Base-by-base conservation (phyloP, 2,888 invertebrate genomes). In the Thymelicus sylvestris region DNA sequence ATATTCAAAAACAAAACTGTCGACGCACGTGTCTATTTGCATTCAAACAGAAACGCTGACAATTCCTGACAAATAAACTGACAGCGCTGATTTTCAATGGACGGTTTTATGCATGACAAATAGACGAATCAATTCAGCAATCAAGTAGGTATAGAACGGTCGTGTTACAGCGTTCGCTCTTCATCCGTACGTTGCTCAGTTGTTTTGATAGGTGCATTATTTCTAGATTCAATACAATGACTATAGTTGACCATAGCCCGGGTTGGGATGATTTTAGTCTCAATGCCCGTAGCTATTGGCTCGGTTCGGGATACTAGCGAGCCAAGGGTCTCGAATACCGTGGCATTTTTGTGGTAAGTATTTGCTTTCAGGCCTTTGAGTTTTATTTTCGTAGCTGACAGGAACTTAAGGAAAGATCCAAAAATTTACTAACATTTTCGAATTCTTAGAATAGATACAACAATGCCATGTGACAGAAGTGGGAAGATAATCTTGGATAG, bases 31-130 rank as follows among this genome's bases (percentile, higher is more conserved):
- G 60, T 55, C 41, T 65, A 55, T 55, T 55, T 38, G 48, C 31
- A 64, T 52, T 31, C 66, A 50, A 67, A 57, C 63, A 59, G 57
- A 68, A 55, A 59, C 65, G 65, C 48, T 61, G 70, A 70, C 65
- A 66, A 71, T 66, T 61, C 61, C 39, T 47, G 52, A 66, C 70
- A 71, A 71, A 71, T 71, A 71, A 60, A 61, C 31, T 61, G 47
- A 66, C 70, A 65, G 52, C 52, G 4, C 60, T 71, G 66, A 71
- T 71, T 71, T 71, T 71, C 66, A 71, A 71, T 71, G 61, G 66
- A 50, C 60, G 44, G 66, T 44, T 60, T 71, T 71, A 71, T 71
- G 70, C 70, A 71, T 71, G 66, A 71, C 66, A 71, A 71, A 71
- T 61, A 71, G 66, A 24, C 52, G 31, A 70, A 66, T 71, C 70